Evolutionary conservation across 1,140 invertebrate species (phyloP).

Genomic region (Lycorma delicatula): DNA sequence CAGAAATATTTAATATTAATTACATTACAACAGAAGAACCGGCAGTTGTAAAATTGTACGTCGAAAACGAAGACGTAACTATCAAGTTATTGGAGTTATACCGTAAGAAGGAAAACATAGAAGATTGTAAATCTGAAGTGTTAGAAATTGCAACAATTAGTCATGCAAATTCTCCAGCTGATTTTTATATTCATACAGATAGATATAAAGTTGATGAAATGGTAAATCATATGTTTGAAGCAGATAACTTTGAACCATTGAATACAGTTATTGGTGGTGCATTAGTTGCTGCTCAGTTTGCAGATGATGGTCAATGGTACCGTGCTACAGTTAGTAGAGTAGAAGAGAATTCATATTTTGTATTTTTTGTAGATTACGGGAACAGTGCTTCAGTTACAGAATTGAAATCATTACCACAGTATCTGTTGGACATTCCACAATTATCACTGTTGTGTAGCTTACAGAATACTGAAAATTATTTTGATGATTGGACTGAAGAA

Average conservation of each 20-base stretch:
- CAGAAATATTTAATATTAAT: background rate
- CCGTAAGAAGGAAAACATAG: background rate
- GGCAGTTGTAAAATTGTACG: background rate
- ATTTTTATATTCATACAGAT: background rate
- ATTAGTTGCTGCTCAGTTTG: constrained; percentile 50
- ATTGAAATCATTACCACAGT: background rate
- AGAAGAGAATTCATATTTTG: constrained; percentile 37
- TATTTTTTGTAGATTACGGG: constrained; percentile 74
- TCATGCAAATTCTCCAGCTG: background rate
- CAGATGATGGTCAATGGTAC: constrained; percentile 66
- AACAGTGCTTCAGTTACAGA: constrained; percentile 55
- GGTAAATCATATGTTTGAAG: background rate
- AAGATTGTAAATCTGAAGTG: background rate
- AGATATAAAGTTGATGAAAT: background rate
- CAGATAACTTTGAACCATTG: background rate
- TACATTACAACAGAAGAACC: background rate
- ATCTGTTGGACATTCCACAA: background rate
- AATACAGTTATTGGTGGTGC: background rate
- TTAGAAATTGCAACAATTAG: background rate
- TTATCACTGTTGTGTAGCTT: background rate
- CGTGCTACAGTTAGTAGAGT: constrained; percentile 32
- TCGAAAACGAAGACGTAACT: background rate
- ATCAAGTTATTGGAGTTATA: background rate
- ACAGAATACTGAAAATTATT: background rate
- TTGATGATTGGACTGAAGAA: background rate